Conservation (phyloP, 1,140 invertebrate genomes). For the Lordiphosa stackelbergi region DNA sequence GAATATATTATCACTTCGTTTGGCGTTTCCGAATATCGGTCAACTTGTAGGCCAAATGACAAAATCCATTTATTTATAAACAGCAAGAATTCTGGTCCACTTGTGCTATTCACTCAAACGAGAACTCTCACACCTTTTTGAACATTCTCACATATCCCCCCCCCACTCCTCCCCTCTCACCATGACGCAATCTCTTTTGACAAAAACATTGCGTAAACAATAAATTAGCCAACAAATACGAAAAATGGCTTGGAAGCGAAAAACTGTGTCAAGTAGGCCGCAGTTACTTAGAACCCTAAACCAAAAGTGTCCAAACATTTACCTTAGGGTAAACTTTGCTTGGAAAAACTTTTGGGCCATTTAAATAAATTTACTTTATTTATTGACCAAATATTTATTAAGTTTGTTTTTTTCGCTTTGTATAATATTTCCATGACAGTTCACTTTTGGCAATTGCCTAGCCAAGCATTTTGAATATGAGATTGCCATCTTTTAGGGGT, state of each 20-base stretch:
- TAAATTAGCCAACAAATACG: constrained; percentile 66
- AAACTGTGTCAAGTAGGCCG: constrained; percentile 52
- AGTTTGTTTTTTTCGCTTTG: constrained; percentile 20
- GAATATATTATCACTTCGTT: constrained; percentile 5
- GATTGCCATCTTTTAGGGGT: constrained; percentile 44
- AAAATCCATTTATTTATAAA: constrained; percentile 62
- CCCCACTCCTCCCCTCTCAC: constrained; percentile 9
- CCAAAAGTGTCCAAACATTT: constrained; percentile 30
- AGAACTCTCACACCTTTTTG: constrained; percentile 49
- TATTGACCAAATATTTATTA: constrained; percentile 50
- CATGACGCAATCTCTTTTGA: constrained; percentile 54
- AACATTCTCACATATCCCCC: constrained; percentile 17
- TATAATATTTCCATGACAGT: constrained; percentile 62
- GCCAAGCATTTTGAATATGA: constrained; percentile 44
- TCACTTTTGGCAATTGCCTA: constrained; percentile 53
- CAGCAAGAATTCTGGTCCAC: constrained; percentile 25
- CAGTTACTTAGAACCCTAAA: constrained; percentile 7
- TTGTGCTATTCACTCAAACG: constrained; percentile 24
- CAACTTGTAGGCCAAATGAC: constrained; percentile 43
- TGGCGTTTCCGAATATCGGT: constrained; percentile 41
- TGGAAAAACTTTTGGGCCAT: constrained; percentile 40
- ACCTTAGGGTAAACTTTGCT: constrained; percentile 40
- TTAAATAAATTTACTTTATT: constrained; percentile 10
- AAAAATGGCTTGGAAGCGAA: constrained; percentile 29
- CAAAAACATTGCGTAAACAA: constrained; percentile 60